Evolutionary conservation across 2,113 vertebrate genomes (phyloP).

Genomic region (Macquaria australasica): DNA sequence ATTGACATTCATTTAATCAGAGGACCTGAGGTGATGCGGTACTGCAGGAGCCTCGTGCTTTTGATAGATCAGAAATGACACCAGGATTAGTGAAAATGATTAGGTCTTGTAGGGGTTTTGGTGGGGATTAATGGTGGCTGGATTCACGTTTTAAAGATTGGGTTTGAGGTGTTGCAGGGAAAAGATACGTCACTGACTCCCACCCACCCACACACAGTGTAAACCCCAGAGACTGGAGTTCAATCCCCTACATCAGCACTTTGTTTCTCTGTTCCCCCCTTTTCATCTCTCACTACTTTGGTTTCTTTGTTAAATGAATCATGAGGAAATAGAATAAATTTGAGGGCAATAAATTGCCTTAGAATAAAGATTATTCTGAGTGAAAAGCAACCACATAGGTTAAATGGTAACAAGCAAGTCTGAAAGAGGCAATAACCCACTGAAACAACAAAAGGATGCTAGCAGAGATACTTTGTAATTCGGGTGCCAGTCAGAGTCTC

Average conservation of each 20-base stretch:
- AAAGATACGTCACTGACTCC: conserved; percentile 16
- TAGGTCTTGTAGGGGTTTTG: neutral
- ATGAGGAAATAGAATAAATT: conserved; percentile 23
- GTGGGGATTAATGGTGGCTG: conserved; percentile 6
- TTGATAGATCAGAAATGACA: conserved; percentile 43
- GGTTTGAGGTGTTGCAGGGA: conserved; percentile 9
- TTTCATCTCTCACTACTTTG: conserved; percentile 15
- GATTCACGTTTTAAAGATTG: conserved; percentile 12
- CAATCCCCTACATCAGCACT: conserved; percentile 32
- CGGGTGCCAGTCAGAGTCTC: too few relatives aligned
- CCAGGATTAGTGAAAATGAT: conserved; percentile 37
- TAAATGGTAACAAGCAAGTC: neutral
- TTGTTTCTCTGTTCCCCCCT: neutral
- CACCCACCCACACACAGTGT: neutral
- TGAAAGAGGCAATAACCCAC: neutral
- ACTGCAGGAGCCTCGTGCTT: neutral
- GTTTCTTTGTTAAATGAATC: conserved; percentile 19
- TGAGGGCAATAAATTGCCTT: neutral
- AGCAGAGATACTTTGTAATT: neutral
- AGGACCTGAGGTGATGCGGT: neutral
- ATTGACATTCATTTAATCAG: conserved; percentile 33
- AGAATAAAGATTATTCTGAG: neutral
- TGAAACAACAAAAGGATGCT: neutral
- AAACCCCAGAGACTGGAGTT: conserved; percentile 38
- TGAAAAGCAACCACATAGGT: neutral